Conservation (phyloP, 2,888 invertebrate species). For the Cheilosia variabilis region DNA sequence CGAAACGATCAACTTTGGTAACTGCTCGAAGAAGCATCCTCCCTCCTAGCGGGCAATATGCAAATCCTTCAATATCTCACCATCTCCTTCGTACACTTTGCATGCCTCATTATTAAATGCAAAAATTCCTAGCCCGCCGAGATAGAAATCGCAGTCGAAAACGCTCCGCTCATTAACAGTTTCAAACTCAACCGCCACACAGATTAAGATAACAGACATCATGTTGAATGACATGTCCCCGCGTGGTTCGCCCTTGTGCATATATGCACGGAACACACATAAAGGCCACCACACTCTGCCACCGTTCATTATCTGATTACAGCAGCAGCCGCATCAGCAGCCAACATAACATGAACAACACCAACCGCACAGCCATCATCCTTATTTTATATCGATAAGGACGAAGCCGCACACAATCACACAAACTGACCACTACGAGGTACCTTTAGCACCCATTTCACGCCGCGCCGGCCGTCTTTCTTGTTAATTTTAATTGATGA, state of each 20-base stretch:
- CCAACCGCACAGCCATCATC: background rate
- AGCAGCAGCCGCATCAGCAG: background rate
- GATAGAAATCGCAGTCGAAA: constrained; percentile 60
- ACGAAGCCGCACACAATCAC: constrained; percentile 59
- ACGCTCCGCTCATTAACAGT: constrained; percentile 68
- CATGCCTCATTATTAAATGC: constrained; percentile 72
- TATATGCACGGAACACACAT: constrained; percentile 18
- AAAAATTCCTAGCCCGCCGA: constrained; percentile 59
- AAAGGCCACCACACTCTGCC: constrained; percentile 48
- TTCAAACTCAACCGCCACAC: constrained; percentile 23
- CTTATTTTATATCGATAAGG: constrained; percentile 61
- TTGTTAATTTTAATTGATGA: constrained; percentile 75
- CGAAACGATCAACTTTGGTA: background rate
- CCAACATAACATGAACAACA: background rate
- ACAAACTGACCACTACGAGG: constrained; percentile 60
- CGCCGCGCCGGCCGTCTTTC: constrained; percentile 16
- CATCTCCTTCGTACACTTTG: constrained; percentile 11
- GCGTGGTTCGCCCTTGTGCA: constrained; percentile 24
- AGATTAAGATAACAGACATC: constrained; percentile 65
- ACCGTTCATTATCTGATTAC: constrained; percentile 57
- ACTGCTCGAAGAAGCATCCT: constrained; percentile 2
- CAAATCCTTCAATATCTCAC: constrained; percentile 27
- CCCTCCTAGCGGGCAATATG: background rate
- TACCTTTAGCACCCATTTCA: constrained; percentile 55
- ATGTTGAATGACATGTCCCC: constrained; percentile 74